These are phyloP conservation scores for Pemphigus obesinymphae DNA, from an alignment of 1,140 invertebrate genomes.

Conservation along the genomic window DNA sequence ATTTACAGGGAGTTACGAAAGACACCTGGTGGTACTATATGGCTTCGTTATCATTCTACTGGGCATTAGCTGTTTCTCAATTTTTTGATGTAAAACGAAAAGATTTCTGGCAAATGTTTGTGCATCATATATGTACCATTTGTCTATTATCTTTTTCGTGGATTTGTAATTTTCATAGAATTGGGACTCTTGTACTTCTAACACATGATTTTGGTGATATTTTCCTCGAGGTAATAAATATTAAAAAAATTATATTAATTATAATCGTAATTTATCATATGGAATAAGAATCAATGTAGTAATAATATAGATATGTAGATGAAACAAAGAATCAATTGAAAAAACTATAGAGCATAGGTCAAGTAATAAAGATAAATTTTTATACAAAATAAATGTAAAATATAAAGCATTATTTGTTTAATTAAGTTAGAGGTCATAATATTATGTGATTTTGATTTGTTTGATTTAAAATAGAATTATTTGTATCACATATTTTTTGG, in stretches of 20 bases:
- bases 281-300: neutral
- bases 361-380: constrained; percentile 4
- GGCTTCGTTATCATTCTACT: constrained; percentile 91
- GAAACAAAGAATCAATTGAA: neutral
- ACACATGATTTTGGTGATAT: constrained; percentile 94
- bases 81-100: constrained; percentile 89
- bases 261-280: neutral
- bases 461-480: constrained; percentile 3
- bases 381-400: neutral
- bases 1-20: constrained; percentile 59
- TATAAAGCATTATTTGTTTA: neutral
- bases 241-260: neutral
- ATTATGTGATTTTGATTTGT: constrained; percentile 12
- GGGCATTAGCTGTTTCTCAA: constrained; percentile 86
- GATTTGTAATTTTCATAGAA: constrained; percentile 87
- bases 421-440: constrained; percentile 21
- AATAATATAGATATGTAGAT: neutral
- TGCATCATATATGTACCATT: constrained; percentile 92
- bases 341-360: neutral
- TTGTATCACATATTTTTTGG: constrained; percentile 39
- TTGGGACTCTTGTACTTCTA: constrained; percentile 85
- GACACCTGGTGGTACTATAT: constrained; percentile 96
- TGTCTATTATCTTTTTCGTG: constrained; percentile 85
- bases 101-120: constrained; percentile 98
- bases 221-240: constrained; percentile 73